Evolutionary conservation across 2,797 vertebrate species (phyloP).

Genomic region (Decapterus maruadsi): DNA sequence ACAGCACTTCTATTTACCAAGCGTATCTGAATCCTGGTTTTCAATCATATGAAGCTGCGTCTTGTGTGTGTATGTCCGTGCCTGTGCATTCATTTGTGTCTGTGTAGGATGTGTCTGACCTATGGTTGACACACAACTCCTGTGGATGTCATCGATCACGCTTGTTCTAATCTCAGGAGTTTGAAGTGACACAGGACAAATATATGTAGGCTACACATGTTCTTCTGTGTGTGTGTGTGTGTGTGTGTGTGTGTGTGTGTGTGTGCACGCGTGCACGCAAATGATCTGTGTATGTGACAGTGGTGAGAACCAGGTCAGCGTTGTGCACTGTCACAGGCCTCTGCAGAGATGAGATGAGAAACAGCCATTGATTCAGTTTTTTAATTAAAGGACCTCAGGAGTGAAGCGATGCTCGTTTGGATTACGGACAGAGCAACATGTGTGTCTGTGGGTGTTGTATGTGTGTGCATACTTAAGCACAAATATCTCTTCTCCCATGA

Average conservation of each 20-base stretch:
- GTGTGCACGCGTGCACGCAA: not conserved
- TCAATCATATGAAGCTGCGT: conserved; percentile 38
- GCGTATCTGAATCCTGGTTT: conserved; percentile 7
- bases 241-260: not conserved
- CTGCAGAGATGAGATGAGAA: conserved; percentile 33
- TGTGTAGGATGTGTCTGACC: conserved; percentile 41
- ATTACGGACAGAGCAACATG: not conserved
- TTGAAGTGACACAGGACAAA: conserved; percentile 21
- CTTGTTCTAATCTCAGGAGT: conserved; percentile 34
- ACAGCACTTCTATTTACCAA: conserved; percentile 27
- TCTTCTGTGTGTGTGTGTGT: conserved; percentile 2
- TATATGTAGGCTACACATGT: not conserved
- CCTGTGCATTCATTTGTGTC: conserved; percentile 29
- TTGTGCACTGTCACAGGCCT: conserved; percentile 13
- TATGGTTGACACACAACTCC: conserved; percentile 40
- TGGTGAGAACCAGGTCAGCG: conserved; percentile 41
- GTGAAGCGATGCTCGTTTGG: conserved; percentile 15
- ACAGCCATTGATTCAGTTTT: conserved; percentile 59
- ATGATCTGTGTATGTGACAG: not conserved
- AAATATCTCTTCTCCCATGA: not conserved
- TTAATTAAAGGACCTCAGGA: conserved; percentile 58
- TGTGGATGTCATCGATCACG: conserved; percentile 28
- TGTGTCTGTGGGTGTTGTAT: conserved; percentile 7
- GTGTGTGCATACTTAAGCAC: not conserved
- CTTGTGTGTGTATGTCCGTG: not conserved